Evolutionary conservation across 2,797 vertebrate species (phyloP).

Genomic region (Carduelis carduelis): DNA sequence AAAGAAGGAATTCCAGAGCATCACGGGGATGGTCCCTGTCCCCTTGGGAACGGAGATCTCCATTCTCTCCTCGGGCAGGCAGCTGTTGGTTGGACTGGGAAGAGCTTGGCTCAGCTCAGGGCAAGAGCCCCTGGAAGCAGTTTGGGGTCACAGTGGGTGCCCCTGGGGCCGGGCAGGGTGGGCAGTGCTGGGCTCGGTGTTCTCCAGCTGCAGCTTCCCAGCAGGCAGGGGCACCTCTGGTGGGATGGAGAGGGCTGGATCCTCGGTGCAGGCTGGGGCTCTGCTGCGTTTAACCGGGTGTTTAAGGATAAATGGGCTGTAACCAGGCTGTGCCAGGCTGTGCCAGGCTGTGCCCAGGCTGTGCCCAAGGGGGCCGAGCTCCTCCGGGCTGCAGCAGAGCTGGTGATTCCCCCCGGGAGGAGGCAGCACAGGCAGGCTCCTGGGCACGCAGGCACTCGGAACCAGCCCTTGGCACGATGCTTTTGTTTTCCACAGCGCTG

Average conservation of each 20-base stretch:
- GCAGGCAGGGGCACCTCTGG: background rate
- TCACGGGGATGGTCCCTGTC: background rate
- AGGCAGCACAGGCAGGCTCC: background rate
- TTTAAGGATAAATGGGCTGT: background rate
- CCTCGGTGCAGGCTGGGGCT: background rate
- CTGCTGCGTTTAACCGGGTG: rapidly evolving
- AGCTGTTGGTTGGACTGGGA: background rate
- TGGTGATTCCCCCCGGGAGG: background rate
- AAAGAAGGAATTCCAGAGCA: background rate
- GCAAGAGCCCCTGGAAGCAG: rapidly evolving
- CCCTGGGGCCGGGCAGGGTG: background rate
- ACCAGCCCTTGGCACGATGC: background rate
- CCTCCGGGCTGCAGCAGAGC: background rate
- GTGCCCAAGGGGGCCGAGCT: rapidly evolving
- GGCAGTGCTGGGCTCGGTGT: background rate
- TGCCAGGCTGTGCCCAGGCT: background rate
- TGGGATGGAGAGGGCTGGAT: background rate
- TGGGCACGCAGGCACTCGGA: background rate
- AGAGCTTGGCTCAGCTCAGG: background rate
- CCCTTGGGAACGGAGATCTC: background rate
- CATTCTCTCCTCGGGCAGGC: rapidly evolving
- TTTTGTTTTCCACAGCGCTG: background rate
- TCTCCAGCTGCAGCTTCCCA: background rate
- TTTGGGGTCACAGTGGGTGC: rapidly evolving
- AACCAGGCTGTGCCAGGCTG: no score